Conservation (phyloP, 1,140 invertebrate genomes). For the Lasioglossum albipes region DNA sequence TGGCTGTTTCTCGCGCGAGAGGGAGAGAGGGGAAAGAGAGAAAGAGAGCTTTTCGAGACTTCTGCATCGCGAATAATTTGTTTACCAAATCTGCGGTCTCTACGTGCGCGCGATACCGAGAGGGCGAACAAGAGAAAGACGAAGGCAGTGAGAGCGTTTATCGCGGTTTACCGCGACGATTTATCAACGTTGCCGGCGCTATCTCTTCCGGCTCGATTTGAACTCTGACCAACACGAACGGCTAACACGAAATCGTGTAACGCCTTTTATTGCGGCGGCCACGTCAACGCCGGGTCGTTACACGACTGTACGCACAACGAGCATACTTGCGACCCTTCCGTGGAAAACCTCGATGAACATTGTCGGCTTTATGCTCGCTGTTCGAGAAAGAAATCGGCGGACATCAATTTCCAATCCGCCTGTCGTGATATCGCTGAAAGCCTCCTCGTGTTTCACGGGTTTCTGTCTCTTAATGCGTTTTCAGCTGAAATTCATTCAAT, state of each 20-base stretch:
- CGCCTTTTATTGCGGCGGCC: conserved; percentile 42
- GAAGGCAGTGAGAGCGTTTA: conserved; percentile 57
- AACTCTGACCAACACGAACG: conserved; percentile 60
- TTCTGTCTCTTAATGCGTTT: neutral
- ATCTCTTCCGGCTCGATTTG: conserved; percentile 64
- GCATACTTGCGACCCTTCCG: neutral
- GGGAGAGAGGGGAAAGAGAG: too few relatives aligned
- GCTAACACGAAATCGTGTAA: conserved; percentile 58
- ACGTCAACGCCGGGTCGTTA: conserved; percentile 23
- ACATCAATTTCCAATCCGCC: too few relatives aligned
- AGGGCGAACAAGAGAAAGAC: conserved; percentile 48
- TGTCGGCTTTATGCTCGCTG: neutral
- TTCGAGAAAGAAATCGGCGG: too few relatives aligned
- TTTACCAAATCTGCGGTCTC: conserved; percentile 63
- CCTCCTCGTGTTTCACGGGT: too few relatives aligned
- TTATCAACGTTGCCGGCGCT: conserved; percentile 62
- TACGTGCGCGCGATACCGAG: conserved; percentile 53
- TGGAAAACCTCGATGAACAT: neutral
- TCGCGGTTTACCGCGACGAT: conserved; percentile 63
- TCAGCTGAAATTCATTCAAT: too few relatives aligned
- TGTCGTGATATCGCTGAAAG: too few relatives aligned
- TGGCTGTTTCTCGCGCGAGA: conserved; percentile 47
- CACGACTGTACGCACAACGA: neutral
- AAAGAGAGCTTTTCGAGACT: conserved; percentile 35
- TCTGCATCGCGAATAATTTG: conserved; percentile 60